These are phyloP conservation scores for Tetramorium parvispinum DNA, from an alignment of 1,140 invertebrate genomes.

Conservation along the genomic window DNA sequence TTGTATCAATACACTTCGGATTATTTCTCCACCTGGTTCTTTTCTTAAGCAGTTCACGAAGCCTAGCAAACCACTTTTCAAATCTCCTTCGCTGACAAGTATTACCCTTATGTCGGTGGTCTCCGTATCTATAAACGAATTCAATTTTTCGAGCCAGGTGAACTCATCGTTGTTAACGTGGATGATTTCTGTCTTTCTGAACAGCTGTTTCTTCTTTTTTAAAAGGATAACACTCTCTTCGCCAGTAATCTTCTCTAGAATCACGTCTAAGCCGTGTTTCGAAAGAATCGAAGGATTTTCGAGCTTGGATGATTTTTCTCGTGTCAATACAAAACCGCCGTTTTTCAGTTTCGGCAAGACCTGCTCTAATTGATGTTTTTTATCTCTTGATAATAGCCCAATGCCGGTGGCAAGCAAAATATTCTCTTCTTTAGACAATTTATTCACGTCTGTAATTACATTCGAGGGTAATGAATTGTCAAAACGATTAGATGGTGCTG, in stretches of 20 bases:
- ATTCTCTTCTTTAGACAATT: conserved; percentile 86
- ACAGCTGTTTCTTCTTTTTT: conserved; percentile 74
- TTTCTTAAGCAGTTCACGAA: conserved; percentile 91
- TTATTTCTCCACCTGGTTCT: conserved; percentile 89
- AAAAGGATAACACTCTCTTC: conserved; percentile 77
- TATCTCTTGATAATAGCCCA: conserved; percentile 71
- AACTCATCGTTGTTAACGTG: conserved; percentile 80
- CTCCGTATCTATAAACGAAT: conserved; percentile 85
- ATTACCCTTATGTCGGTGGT: conserved; percentile 80
- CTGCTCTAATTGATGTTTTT: conserved; percentile 69
- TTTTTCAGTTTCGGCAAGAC: conserved; percentile 78
- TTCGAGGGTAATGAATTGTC: conserved; percentile 84
- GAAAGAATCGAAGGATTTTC: conserved; percentile 64
- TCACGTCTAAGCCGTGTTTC: conserved; percentile 75
- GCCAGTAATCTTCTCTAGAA: conserved; percentile 76
- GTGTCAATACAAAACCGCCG: conserved; percentile 85
- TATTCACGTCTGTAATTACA: conserved; percentile 88
- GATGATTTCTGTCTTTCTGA: conserved; percentile 76
- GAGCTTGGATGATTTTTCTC: conserved; percentile 80
- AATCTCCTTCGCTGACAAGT: conserved; percentile 87
- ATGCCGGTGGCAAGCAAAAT: conserved; percentile 86
- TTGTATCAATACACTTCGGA: conserved; percentile 88
- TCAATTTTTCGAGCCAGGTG: conserved; percentile 85
- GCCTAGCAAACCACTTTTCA: conserved; percentile 92
- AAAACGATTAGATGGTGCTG: conserved; percentile 79